Conservation (phyloP, 2,888 invertebrate species). For the Scaptomyza cyrtandrae region DNA sequence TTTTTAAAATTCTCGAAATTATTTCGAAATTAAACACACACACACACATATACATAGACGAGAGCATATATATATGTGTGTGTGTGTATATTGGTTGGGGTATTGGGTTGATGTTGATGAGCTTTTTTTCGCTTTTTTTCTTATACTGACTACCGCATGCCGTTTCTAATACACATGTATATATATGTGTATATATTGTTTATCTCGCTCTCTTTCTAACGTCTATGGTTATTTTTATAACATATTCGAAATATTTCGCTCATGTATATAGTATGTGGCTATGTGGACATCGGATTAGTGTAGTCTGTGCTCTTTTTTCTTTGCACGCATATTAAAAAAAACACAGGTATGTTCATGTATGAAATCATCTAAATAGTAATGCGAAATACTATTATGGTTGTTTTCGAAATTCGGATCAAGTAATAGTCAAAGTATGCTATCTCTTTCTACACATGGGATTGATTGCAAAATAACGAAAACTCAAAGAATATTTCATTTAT, state of each 20-base stretch:
- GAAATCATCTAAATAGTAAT: constrained; percentile 70
- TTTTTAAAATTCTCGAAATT: constrained; percentile 82
- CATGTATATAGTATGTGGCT: constrained; percentile 37
- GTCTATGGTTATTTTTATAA: constrained; percentile 73
- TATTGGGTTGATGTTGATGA: constrained; percentile 45
- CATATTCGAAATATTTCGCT: constrained; percentile 74
- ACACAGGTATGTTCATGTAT: constrained; percentile 70
- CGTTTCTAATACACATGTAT: constrained; percentile 41
- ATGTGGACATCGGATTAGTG: constrained; percentile 20
- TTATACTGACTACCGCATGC: constrained; percentile 56
- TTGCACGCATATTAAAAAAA: constrained; percentile 45
- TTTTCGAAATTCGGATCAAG: constrained; percentile 45
- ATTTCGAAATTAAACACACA: constrained; percentile 73
- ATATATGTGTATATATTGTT: constrained; percentile 13
- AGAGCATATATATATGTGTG: constrained; percentile 16
- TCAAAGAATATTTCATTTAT: background rate
- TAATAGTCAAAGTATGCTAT: constrained; percentile 32
- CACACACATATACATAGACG: constrained; percentile 18
- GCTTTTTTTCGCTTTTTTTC: constrained; percentile 59
- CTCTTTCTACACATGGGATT: constrained; percentile 31
- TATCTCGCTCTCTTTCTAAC: constrained; percentile 61
- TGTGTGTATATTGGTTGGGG: constrained; percentile 36
- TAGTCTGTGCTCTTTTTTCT: constrained; percentile 33
- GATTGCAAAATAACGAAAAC: constrained; percentile 10
- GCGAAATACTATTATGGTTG: constrained; percentile 52